Evolutionary conservation across 2,113 vertebrate genomes (phyloP).

Genomic region (Bubo scandiacus): DNA sequence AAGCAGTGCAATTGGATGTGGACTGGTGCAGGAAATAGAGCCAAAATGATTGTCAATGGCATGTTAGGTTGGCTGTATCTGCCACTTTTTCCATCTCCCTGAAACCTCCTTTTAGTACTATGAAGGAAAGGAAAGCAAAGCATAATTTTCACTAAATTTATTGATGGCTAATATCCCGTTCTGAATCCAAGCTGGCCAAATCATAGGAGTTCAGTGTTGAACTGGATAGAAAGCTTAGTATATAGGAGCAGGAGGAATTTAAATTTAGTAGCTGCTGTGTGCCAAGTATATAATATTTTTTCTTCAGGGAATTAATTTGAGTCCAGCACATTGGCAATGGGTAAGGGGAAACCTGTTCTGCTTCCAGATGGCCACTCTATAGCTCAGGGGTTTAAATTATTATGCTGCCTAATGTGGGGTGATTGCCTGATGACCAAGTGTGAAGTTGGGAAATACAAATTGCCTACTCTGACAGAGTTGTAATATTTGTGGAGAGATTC

Average conservation of each 20-base stretch:
- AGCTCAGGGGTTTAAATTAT: constrained; percentile 23
- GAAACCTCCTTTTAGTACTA: neutral
- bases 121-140: neutral
- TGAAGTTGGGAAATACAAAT: constrained; percentile 16
- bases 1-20: neutral
- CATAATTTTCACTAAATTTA: neutral
- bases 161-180: constrained; percentile 22
- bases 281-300: constrained; percentile 54
- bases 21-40: neutral
- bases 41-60: neutral
- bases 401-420: constrained; percentile 8
- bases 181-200: neutral
- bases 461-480: neutral
- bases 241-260: constrained; percentile 19
- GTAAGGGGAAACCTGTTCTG: constrained; percentile 35
- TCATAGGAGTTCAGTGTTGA: constrained; percentile 15
- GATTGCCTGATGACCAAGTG: constrained; percentile 32
- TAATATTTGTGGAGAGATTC: neutral
- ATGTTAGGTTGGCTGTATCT: neutral
- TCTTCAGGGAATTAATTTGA: constrained; percentile 44
- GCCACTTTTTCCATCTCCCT: neutral
- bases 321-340: constrained; percentile 42
- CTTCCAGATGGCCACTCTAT: constrained; percentile 46
- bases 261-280: constrained; percentile 43
- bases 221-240: constrained; percentile 28